Percentiles rank a stretch among this genome's conserved stretches.
Conservation (phyloP, 2,888 invertebrate genomes). For the Epiblema foenella region DNA sequence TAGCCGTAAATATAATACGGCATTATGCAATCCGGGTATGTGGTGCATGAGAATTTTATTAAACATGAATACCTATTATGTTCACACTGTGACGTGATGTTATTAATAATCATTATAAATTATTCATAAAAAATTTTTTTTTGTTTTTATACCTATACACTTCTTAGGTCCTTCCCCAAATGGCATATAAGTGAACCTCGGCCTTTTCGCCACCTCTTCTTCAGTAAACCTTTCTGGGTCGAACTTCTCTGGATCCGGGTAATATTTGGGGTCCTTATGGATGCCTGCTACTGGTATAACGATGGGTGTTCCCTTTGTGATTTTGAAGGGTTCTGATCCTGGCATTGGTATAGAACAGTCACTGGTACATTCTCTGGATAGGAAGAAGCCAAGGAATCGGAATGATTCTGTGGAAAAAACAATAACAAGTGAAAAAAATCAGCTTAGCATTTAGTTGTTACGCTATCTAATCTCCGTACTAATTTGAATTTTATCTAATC, state of each 20-base stretch:
- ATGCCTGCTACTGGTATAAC: conserved; percentile 66
- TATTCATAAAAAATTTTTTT: no score
- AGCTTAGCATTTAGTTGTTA: background rate
- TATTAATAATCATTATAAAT: no score
- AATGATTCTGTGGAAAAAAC: conserved; percentile 56
- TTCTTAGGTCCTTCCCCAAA: no score
- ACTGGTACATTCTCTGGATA: conserved; percentile 55
- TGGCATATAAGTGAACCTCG: conserved; percentile 60
- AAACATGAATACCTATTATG: no score
- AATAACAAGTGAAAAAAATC: background rate
- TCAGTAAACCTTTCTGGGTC: conserved; percentile 79
- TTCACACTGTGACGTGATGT: no score
- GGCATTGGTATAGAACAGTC: conserved; percentile 47
- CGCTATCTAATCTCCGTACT: no score
- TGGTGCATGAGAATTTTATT: no score
- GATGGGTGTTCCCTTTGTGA: conserved; percentile 50
- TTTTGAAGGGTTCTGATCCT: conserved; percentile 39
- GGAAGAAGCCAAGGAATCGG: conserved; percentile 54
- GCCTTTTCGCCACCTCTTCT: conserved; percentile 56
- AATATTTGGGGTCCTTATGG: conserved; percentile 76
- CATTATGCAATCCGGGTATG: no score
- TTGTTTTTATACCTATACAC: no score
- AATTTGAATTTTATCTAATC: no score
- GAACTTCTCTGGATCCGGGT: conserved; percentile 77
- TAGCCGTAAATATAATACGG: no score